Base-by-base conservation (phyloP, 2,797 vertebrate genomes). In the Halcyon chelicuti region DNA sequence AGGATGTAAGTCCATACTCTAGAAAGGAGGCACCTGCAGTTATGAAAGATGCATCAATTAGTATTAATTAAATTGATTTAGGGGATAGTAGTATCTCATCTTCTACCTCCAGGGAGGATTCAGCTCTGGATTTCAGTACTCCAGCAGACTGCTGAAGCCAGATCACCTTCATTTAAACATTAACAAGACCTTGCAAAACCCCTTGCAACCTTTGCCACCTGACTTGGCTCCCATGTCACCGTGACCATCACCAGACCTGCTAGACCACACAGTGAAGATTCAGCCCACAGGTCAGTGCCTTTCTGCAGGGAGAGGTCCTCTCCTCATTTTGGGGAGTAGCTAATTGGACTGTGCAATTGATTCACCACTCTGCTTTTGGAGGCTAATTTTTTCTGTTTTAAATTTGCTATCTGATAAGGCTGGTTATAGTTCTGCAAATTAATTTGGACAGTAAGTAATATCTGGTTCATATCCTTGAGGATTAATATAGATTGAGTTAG, bases 391-490 rank as follows among this genome's bases (percentile, higher is more conserved):
- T 42, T 29, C 31, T 42, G 20, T 47, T 81, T 77, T 51, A 65
- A 42, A 66, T 74, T 37, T 66, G 23, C 25, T 62, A 21, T 55
- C 71, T 70, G 40, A 55, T 68, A 73, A 89, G 14, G 17, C 22
- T 42, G 26, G 4, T 52, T 75, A 23, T 61, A 87, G 73, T 75
- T 71, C 58, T 79, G 52, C 33, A 75, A 84, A 62, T 75, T 92
- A 86, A 86, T 82, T 95, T 66, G 40, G 40, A 60, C 28, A 40
- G 28, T 55, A 68, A 52, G 29, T 77, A 74, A 70, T 88, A 77
- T 61, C 66, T 74, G 58, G 22, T 71, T 88, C 85, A 35, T 71
- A 93, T 93, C 91, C 88, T 82, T 66, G 76, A 91, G 80, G 80
- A 86, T 89, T 95, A 75, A 58, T 61, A 17, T 28, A 74, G 71